These are phyloP conservation scores for Aphodius granarius DNA, from an alignment of 2,888 invertebrate species.

Conservation along the genomic window DNA sequence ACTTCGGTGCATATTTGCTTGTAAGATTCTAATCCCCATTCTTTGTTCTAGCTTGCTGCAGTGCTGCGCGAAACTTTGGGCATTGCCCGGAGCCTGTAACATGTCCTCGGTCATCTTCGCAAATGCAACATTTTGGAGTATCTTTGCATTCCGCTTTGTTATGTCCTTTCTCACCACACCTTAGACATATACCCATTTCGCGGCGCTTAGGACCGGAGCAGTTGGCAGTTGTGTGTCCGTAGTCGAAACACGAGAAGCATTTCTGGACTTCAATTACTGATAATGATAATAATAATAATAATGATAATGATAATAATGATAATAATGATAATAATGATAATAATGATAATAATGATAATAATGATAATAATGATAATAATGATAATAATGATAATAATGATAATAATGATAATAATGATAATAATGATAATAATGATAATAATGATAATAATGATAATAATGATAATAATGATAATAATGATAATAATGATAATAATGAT, in stretches of 20 bases:
- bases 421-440: no score
- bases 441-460: no score
- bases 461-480: no score
- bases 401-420: no score
- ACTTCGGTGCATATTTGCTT: not conserved
- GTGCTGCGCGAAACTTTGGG: not conserved
- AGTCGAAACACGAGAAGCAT: not conserved
- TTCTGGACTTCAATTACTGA: not conserved
- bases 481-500: no score
- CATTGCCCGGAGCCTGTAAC: not conserved
- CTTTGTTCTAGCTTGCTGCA: not conserved
- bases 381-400: no score
- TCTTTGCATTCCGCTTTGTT: not conserved
- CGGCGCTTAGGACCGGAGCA: not conserved
- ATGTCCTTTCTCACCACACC: constrained; percentile 6
- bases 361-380: no score
- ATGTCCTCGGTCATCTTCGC: not conserved
- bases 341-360: no score
- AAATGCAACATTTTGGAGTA: not conserved
- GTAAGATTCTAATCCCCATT: not conserved
- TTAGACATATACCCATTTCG: not conserved
- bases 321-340: no score
- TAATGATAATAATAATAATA: no score
- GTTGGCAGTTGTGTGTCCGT: not conserved
- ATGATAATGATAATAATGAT: no score